Evolutionary conservation across 2,113 vertebrate species (phyloP), one percentile per base, ranked within the genome.

Genomic region (Microtus pennsylvanicus): DNA sequence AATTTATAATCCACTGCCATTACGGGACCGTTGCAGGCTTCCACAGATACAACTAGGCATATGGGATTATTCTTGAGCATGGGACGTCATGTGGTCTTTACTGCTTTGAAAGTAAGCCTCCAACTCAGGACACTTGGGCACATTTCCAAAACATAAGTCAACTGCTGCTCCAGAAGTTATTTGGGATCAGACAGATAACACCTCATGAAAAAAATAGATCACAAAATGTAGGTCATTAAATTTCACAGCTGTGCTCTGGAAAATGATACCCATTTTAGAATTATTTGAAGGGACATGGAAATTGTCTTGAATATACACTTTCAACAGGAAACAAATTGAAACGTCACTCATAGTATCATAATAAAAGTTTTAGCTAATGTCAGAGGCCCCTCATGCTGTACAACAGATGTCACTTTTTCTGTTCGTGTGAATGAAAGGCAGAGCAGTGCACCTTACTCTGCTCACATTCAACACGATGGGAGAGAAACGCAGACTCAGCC

Each of bases 141-240:
- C 45, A 26, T 93, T 96, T 90, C 78, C 77, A 89, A 95, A 93
- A 92, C 52, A 87, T 30, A 96, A 93, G 69, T 87, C 61, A 92
- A 89, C 42, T 42, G 74, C 72, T 90, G 85, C 42, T 70, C 67
- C 58, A 83, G 70, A 80, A 89, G 67, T 69, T 86, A 38, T 93
- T 83, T 19, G 42, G 85, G 81, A 95, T 93, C 78, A 77, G 14
- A 61, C 26, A 76, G 67, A 90, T 92, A 55, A 85, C 30, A n/a
- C 21, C 92, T 92, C 35, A 77, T 12, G 65, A 47, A 93, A 94
- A 97, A 95, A 87, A 65, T 80, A 96, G 81, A 88, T 77, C 75
- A 96, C 28, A 92, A 91, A 65, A 65, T 65, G 63, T 65, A 28
- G 95, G 76, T 83, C 90, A 45, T 85, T 74, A 47, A 87, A 94